Evolutionary conservation across 2,113 vertebrate genomes (phyloP), one percentile per base, ranked within the genome.

Genomic region (Cranoglanis bouderius): DNA sequence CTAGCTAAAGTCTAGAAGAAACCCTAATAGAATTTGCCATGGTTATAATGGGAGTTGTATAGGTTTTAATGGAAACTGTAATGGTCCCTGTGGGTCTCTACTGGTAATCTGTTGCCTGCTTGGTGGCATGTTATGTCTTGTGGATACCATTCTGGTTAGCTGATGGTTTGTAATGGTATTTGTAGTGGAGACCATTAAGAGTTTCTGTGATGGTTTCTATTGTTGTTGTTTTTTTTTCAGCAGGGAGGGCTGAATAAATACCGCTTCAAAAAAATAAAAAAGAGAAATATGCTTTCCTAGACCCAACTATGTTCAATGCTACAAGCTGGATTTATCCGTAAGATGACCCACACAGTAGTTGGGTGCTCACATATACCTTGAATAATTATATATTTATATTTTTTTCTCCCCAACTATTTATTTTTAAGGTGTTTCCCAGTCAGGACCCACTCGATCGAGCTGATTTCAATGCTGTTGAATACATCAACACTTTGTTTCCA

Each of bases 391-490:
- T 40, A 49, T 35, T 38, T 2, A 3, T 43, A 4, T 40, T 38
- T 9, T 43, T 18, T 49, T 6, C 53, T 46, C 24, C 0, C 49
- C 2, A 38, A 82, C 24, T 82, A 35, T 57, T 51, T 29, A 24
- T 88, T 80, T 84, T 0, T 7, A 87, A 99, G 98, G 98, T 99
- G 18, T 99, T 99, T 93, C 98, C 98, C 87, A 99, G 98, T 90
- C 98, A 99, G 91, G 98, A 99, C 91, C 97, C 98, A 0, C 93
- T 99, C 92, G 98, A 99, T 94, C 95, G 97, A 93, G 96, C 97
- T 77, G 98, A 99, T 92, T 99, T 99, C 93, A 99, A 99, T 86
- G 98, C 98, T 53, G 98, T 99, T 91, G 98, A 99, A 35, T 99
- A 99, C 82, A 99, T 99, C 92, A 99, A 99, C 92, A 96, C 97